Evolutionary conservation across 2,797 vertebrate species (phyloP).

Genomic region (Scyliorhinus canicula): DNA sequence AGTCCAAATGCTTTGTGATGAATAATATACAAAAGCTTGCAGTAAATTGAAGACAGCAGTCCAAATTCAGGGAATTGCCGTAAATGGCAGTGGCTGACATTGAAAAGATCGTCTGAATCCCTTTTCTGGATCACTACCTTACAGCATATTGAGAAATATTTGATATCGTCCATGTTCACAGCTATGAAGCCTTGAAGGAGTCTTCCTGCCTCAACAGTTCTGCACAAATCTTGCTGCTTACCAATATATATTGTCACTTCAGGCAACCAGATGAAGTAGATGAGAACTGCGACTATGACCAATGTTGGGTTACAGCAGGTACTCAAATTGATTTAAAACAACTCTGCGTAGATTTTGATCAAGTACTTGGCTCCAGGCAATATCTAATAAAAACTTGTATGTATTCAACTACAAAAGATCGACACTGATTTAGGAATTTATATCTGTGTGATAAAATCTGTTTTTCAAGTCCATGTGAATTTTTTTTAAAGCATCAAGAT

Average conservation of each 20-base stretch:
- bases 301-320: background rate
- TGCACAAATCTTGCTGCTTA: background rate
- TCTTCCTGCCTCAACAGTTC: slow-evolving; percentile 12
- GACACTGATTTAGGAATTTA: slow-evolving; percentile 19
- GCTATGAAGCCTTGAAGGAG: background rate
- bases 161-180: background rate
- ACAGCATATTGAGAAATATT: background rate
- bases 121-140: background rate
- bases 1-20: background rate
- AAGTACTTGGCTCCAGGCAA: background rate
- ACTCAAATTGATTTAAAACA: slow-evolving; percentile 29
- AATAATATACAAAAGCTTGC: background rate
- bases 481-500: background rate
- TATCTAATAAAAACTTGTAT: background rate
- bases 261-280: slow-evolving; percentile 6
- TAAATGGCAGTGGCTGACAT: background rate
- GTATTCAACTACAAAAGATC: background rate
- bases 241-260: slow-evolving; percentile 24
- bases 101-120: background rate
- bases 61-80: no score
- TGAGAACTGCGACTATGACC: slow-evolving; percentile 6
- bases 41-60: background rate
- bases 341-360: slow-evolving; percentile 23
- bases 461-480: background rate
- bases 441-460: slow-evolving; percentile 23